Conservation (phyloP, 2,888 invertebrate genomes). For the Caenorhabditis wallacei region DNA sequence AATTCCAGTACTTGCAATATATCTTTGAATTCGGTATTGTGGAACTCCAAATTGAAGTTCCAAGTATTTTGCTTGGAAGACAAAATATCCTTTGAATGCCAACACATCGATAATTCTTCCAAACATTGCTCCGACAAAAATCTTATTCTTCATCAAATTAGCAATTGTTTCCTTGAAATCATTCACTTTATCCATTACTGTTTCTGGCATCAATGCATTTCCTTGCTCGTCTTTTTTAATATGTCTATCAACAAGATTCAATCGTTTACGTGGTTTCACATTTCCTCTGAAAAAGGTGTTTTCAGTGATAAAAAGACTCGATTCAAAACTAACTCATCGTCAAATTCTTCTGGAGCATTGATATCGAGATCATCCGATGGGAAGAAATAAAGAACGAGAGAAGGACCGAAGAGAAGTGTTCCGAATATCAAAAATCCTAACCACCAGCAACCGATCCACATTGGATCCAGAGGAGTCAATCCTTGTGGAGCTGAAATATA, state of each 20-base stretch:
- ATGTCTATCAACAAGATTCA: slow-evolving; percentile 80
- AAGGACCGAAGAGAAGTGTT: slow-evolving; percentile 73
- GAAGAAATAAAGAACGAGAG: slow-evolving; percentile 83
- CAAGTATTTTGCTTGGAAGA: slow-evolving; percentile 83
- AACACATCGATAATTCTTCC: slow-evolving; percentile 83
- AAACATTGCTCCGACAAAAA: slow-evolving; percentile 79
- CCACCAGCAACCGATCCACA: slow-evolving; percentile 85
- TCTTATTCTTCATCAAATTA: slow-evolving; percentile 75
- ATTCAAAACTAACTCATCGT: slow-evolving; percentile 54
- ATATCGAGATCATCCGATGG: slow-evolving; percentile 75
- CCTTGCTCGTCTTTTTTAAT: slow-evolving; percentile 73
- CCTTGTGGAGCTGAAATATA: slow-evolving; percentile 79
- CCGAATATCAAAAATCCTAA: slow-evolving; percentile 83
- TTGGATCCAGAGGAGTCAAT: slow-evolving; percentile 83
- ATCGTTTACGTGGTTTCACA: slow-evolving; percentile 64
- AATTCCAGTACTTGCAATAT: slow-evolving; percentile 78
- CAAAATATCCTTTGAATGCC: slow-evolving; percentile 83
- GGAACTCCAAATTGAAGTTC: slow-evolving; percentile 83
- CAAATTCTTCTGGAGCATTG: slow-evolving; percentile 57
- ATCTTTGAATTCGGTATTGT: slow-evolving; percentile 79
- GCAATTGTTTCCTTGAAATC: slow-evolving; percentile 75
- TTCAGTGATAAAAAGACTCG: neutral
- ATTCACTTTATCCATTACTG: slow-evolving; percentile 67
- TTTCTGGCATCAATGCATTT: slow-evolving; percentile 75
- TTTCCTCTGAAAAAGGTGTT: slow-evolving; percentile 37